Evolutionary conservation across 1,140 invertebrate genomes (phyloP).

Genomic region (Euglossa dilemma): DNA sequence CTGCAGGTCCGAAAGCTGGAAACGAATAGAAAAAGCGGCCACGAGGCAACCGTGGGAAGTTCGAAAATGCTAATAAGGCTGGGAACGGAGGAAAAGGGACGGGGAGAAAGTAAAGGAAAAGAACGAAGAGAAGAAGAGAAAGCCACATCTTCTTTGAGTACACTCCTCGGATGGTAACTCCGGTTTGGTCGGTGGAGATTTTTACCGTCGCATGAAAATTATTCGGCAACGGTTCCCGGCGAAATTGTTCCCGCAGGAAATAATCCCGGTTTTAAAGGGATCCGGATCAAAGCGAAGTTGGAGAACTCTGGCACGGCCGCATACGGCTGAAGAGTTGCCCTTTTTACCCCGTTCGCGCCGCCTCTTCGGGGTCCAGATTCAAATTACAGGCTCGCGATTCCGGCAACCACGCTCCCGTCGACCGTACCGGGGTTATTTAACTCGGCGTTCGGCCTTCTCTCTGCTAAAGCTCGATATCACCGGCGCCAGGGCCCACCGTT

Average conservation of each 20-base stretch:
- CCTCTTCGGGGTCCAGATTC: conserved; percentile 1
- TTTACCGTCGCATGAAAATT: background rate
- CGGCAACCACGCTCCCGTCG: conserved; percentile 7
- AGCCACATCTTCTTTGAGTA: no score
- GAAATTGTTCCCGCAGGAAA: conserved; percentile 17
- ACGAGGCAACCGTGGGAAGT: no score
- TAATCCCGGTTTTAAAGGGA: conserved; percentile 14
- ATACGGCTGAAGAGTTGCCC: background rate
- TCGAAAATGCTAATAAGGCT: no score
- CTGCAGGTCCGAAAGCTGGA: no score
- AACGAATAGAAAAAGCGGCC: no score
- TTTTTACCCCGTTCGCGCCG: background rate
- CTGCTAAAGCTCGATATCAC: conserved; percentile 59
- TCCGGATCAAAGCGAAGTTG: background rate
- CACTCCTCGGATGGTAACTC: background rate
- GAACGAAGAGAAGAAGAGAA: background rate
- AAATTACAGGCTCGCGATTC: conserved; percentile 37
- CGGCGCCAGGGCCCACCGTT: conserved; percentile 44
- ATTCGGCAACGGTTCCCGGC: background rate
- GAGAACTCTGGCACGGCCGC: background rate
- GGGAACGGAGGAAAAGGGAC: background rate
- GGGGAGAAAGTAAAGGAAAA: background rate
- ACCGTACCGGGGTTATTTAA: conserved; percentile 53
- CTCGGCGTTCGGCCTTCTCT: conserved; percentile 38
- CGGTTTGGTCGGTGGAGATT: background rate